Percentiles rank a stretch among this genome's conserved stretches.
These are phyloP conservation scores for Megamerina dolium DNA, from an alignment of 2,888 invertebrate genomes.

Conservation along the genomic window DNA sequence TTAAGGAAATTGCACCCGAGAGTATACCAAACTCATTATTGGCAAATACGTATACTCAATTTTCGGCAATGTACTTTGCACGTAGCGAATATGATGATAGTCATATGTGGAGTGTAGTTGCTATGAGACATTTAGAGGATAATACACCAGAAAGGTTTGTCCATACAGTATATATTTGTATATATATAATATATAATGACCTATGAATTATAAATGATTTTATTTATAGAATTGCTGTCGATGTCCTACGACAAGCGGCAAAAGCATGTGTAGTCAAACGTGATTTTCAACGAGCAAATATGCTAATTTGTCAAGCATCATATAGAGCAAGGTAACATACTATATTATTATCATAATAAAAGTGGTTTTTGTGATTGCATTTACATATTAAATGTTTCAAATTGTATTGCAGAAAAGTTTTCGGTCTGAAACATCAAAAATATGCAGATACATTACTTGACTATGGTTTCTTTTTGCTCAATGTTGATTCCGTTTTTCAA, in stretches of 20 bases:
- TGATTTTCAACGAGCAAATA: constrained; percentile 73
- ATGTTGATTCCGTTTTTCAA: constrained; percentile 77
- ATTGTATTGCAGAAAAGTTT: constrained; percentile 38
- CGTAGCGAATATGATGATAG: constrained; percentile 80
- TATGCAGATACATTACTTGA: constrained; percentile 80
- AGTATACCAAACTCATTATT: constrained; percentile 51
- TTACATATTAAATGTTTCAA: background rate
- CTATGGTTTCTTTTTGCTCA: constrained; percentile 85
- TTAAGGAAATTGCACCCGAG: constrained; percentile 50
- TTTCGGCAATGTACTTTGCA: constrained; percentile 75
- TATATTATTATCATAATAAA: background rate
- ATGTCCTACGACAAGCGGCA: constrained; percentile 78
- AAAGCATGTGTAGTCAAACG: constrained; percentile 87
- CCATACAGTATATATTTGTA: background rate
- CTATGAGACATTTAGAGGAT: constrained; percentile 62
- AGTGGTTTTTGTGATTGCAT: background rate
- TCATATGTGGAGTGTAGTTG: constrained; percentile 72
- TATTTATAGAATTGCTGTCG: constrained; percentile 60
- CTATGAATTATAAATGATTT: no score
- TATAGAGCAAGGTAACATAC: constrained; percentile 47
- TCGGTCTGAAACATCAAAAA: constrained; percentile 67
- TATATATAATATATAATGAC: background rate
- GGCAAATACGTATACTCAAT: constrained; percentile 75
- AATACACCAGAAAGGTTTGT: constrained; percentile 56
- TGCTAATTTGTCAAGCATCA: constrained; percentile 77